These are phyloP conservation scores for Hyperoodon ampullatus DNA, from an alignment of 2,113 vertebrate species.

Conservation along the genomic window DNA sequence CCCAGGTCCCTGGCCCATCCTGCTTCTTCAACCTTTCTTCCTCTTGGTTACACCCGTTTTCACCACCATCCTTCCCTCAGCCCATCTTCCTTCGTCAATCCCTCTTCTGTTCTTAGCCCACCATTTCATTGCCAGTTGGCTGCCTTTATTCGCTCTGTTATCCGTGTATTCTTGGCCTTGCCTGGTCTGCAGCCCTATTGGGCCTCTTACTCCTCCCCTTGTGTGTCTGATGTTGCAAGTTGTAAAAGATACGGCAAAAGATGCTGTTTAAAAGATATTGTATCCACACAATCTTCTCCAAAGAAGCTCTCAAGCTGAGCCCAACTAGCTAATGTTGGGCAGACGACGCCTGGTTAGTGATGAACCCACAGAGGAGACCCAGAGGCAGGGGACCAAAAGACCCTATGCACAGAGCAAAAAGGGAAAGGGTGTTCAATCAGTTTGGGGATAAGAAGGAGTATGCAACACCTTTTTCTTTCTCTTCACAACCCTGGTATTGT, in stretches of 20 bases:
- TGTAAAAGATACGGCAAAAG: not conserved
- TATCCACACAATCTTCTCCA: constrained; percentile 48
- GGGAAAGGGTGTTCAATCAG: constrained; percentile 69
- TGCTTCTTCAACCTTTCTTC: not conserved
- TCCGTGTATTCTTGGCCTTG: not conserved
- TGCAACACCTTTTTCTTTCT: constrained; percentile 62
- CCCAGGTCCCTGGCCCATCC: not conserved
- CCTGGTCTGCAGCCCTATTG: not conserved
- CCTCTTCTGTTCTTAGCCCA: not conserved
- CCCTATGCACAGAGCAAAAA: constrained; percentile 61
- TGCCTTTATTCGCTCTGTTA: not conserved
- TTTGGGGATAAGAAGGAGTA: constrained; percentile 76
- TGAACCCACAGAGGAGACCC: constrained; percentile 45
- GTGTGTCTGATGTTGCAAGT: not conserved
- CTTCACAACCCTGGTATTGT: constrained; percentile 69
- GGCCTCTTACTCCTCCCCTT: not conserved
- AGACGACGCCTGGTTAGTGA: constrained; percentile 31
- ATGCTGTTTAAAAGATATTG: not conserved
- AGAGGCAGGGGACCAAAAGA: constrained; percentile 61
- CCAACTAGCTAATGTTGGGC: constrained; percentile 1
- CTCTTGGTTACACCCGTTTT: not conserved
- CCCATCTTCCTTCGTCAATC: not conserved
- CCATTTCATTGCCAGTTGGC: not conserved
- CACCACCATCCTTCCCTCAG: not conserved
- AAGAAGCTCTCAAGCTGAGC: not conserved